Evolutionary conservation across 2,888 invertebrate genomes (phyloP).

Genomic region (Erebia epiphron): DNA sequence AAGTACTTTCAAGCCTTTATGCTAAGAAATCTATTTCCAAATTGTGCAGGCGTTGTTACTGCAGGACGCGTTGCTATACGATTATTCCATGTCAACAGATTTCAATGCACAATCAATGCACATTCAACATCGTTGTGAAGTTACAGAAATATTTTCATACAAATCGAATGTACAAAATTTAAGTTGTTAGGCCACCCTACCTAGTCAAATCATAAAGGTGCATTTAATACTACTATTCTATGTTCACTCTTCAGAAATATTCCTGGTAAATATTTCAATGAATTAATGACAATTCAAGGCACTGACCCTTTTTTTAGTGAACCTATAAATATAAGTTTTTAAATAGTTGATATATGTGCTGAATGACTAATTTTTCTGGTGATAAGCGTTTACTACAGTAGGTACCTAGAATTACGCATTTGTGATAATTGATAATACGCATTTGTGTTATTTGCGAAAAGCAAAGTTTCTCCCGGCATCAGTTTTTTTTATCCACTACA

Average conservation of each 20-base stretch:
- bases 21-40: neutral
- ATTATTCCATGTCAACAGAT: conserved; percentile 45
- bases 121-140: conserved; percentile 32
- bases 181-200: no score
- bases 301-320: neutral
- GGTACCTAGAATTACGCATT: conserved; percentile 12
- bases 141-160: conserved; percentile 6
- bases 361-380: neutral
- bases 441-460: neutral
- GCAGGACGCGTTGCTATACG: conserved; percentile 13
- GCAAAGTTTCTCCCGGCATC: no score
- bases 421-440: conserved; percentile 9
- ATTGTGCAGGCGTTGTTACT: conserved; percentile 6
- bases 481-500: no score
- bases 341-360: neutral
- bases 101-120: conserved; percentile 47
- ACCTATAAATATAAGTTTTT: neutral
- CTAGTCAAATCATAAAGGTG: no score
- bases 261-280: neutral
- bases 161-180: neutral
- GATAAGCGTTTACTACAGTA: neutral
- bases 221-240: neutral
- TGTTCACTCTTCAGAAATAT: no score
- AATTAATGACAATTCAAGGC: neutral
- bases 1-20: neutral